Base-by-base conservation (phyloP, 2,797 vertebrate genomes). In the Philypnodon macrostomus region DNA sequence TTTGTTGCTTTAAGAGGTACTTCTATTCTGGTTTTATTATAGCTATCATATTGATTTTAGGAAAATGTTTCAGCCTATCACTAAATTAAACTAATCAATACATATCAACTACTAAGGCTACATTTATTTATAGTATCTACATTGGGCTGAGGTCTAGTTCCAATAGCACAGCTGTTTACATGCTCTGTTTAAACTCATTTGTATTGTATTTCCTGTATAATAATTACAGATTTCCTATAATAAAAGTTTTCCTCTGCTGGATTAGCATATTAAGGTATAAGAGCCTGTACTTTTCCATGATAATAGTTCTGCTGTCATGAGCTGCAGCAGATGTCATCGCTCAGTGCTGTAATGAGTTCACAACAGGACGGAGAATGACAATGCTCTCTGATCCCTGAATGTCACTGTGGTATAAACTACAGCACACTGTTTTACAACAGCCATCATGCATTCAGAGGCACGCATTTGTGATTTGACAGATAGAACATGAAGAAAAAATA, bases 331-430 rank as follows among this genome's bases (percentile, higher is more conserved):
- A 85, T 83, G 78, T 77, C 71, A 76, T 63, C 63, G 58, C 70
- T 84, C 81, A 72, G 57, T 70, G 73, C 47, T 52, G 75, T 86
- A 81, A 83, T 74, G 80, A 77, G 77, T 70, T 74, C 68, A 59
- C 56, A 68, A 73, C 49, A 53, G 77, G 73, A 73, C 73, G 53
- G 67, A 72, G 77, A 79, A 86, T 81, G 81, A 73, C 82, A 80
- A 83, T 84, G 85, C 80, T 83, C 80, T 67, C 75, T 87, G 85
- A 88, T 86, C 84, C 84, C 78, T 88, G 84, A 87, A 88, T 87
- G 80, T 79, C 84, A 87, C 66, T 67, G 58, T 47, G 64, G 70
- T 60, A 68, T 76, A 80, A 86, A 86, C 66, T 67, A 70, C 66
- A 64, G 58, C 64, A 42, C 70, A 39, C 56, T 44, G 53, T 18